A percentile compares a stretch with the other conserved stretches of the same genome.
Evolutionary conservation across 2,797 vertebrate genomes (phyloP).

Genomic region (Myotis daubentonii): DNA sequence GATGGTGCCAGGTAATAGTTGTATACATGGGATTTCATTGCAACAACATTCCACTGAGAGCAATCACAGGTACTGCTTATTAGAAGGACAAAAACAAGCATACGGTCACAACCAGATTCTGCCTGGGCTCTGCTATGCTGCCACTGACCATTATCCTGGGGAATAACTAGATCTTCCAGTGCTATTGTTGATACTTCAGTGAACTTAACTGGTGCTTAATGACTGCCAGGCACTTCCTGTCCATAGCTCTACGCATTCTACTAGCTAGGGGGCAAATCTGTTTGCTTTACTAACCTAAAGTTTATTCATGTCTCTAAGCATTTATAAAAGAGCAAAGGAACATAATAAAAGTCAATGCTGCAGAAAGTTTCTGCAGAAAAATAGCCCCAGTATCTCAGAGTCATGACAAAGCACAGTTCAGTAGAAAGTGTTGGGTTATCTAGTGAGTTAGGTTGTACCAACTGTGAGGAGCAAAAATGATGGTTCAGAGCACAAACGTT

Average conservation of each 20-base stretch:
- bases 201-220: not conserved
- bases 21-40: not conserved
- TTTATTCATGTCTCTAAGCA: not conserved
- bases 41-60: not conserved
- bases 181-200: not conserved
- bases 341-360: not conserved
- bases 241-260: not conserved
- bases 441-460: not conserved
- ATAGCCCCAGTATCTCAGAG: not conserved
- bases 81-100: not conserved
- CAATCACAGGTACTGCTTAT: not conserved
- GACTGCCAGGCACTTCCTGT: not conserved
- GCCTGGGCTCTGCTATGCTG: not conserved
- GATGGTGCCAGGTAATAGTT: not conserved
- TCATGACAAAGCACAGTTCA: not conserved
- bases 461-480: not conserved
- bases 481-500: not conserved
- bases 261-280: not conserved
- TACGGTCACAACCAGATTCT: not conserved
- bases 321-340: not conserved
- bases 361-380: not conserved
- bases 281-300: slow-evolving; percentile 33
- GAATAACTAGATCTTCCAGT: not conserved
- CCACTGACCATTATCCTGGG: not conserved
- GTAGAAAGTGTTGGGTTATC: not conserved